Conservation (phyloP, 2,888 invertebrate genomes). For the Drosophila anomalata region DNA sequence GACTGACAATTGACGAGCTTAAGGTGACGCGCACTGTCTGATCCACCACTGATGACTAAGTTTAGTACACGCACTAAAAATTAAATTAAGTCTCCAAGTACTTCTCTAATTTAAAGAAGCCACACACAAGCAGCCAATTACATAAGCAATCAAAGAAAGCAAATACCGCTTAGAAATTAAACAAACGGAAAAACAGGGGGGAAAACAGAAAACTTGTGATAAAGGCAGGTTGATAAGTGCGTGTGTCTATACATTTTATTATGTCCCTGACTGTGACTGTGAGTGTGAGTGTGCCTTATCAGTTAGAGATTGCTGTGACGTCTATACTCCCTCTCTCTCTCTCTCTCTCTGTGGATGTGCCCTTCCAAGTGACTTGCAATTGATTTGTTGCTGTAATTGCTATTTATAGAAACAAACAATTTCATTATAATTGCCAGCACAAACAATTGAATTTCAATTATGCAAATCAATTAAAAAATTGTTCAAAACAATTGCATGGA, state of each 20-base stretch:
- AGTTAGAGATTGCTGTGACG: constrained; percentile 39
- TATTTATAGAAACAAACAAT: constrained; percentile 71
- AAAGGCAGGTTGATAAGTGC: constrained; percentile 42
- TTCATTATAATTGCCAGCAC: constrained; percentile 57
- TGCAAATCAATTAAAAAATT: constrained; percentile 58
- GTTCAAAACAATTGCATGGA: neutral
- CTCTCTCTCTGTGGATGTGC: neutral
- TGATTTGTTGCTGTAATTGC: constrained; percentile 44
- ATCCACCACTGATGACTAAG: constrained; percentile 36
- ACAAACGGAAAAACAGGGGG: constrained; percentile 39
- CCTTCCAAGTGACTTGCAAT: constrained; percentile 38
- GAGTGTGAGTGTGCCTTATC: constrained; percentile 22
- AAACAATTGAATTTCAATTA: constrained; percentile 49
- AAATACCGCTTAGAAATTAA: constrained; percentile 48
- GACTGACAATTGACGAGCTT: constrained; percentile 48
- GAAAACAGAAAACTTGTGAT: constrained; percentile 38
- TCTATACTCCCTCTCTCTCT: neutral
- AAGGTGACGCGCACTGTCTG: constrained; percentile 23
- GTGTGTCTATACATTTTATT: neutral
- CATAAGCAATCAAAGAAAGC: constrained; percentile 37
- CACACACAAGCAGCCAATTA: constrained; percentile 27
- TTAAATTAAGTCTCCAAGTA: constrained; percentile 27
- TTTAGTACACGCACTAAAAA: constrained; percentile 8
- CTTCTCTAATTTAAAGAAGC: constrained; percentile 26
- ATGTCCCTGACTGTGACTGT: too few relatives aligned